These are phyloP conservation scores for Ernsta delagoae DNA, from an alignment of 2,888 invertebrate genomes.

Conservation along the genomic window DNA sequence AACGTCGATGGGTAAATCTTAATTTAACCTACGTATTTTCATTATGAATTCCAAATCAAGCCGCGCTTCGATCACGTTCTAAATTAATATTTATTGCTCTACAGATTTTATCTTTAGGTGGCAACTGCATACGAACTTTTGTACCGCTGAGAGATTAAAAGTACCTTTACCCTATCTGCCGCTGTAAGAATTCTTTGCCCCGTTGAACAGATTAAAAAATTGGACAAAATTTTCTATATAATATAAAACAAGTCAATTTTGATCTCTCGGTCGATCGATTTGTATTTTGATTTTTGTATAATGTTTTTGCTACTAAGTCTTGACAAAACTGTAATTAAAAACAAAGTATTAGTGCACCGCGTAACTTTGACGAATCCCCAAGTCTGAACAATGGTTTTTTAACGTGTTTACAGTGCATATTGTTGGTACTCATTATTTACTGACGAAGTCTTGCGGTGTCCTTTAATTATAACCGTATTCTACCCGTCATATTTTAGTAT, in stretches of 20 bases:
- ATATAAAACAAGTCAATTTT: slow-evolving; percentile 3
- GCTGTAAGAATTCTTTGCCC: not conserved
- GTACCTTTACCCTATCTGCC: not conserved
- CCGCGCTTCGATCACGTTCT: not conserved
- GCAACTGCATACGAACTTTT: slow-evolving; percentile 12
- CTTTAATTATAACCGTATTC: slow-evolving; percentile 44
- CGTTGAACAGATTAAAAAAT: not conserved
- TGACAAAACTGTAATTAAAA: slow-evolving; percentile 63
- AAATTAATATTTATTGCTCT: not conserved
- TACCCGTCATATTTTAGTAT: slow-evolving; percentile 46
- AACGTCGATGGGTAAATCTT: not conserved
- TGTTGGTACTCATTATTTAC: slow-evolving; percentile 51
- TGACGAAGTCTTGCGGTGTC: slow-evolving; percentile 49
- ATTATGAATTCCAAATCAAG: not conserved
- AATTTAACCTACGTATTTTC: not conserved
- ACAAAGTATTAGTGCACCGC: slow-evolving; percentile 39
- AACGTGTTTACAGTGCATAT: slow-evolving; percentile 55
- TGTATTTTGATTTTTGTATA: slow-evolving; percentile 29
- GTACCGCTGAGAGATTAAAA: slow-evolving; percentile 28
- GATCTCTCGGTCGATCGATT: slow-evolving; percentile 23
- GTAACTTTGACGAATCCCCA: slow-evolving; percentile 53
- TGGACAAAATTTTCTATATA: no score
- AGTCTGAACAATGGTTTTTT: slow-evolving; percentile 64
- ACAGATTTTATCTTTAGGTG: slow-evolving; percentile 26
- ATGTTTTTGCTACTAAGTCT: slow-evolving; percentile 51